Percentiles rank a stretch among this genome's conserved stretches.
These are phyloP conservation scores for Hydrozoanthus gracilis DNA, from an alignment of 92 coral and sea anemone species.

Conservation along the genomic window DNA sequence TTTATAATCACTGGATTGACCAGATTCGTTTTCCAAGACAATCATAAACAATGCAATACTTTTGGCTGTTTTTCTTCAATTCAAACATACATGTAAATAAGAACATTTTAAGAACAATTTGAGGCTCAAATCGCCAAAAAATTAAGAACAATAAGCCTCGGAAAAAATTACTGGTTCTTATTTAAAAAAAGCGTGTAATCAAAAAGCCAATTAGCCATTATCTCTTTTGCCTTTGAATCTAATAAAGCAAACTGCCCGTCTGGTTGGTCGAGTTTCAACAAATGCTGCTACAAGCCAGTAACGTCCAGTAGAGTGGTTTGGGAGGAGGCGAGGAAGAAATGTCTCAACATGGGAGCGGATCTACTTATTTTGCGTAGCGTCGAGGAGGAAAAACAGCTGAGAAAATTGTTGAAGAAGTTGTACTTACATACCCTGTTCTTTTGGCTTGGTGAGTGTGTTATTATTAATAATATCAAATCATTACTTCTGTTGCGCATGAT, in stretches of 20 bases:
- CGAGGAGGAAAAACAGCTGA: constrained; percentile 71
- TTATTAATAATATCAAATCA: not conserved
- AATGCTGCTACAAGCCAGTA: constrained; percentile 76
- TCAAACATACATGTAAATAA: too few relatives aligned
- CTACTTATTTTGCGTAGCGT: constrained; percentile 68
- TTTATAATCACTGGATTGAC: too few relatives aligned
- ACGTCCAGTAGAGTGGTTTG: constrained; percentile 42
- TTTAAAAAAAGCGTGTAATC: not conserved
- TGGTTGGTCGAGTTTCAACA: constrained; percentile 71
- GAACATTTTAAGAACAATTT: too few relatives aligned
- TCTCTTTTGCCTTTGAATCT: not conserved
- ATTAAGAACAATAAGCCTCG: too few relatives aligned
- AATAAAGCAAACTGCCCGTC: constrained; percentile 76
- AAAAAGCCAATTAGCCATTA: not conserved
- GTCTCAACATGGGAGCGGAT: constrained; percentile 77
- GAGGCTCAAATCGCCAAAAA: too few relatives aligned
- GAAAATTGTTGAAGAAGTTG: constrained; percentile 58
- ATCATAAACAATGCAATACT: too few relatives aligned
- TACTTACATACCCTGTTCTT: constrained; percentile 64
- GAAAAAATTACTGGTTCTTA: too few relatives aligned
- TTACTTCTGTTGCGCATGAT: not conserved
- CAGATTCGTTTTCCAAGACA: too few relatives aligned
- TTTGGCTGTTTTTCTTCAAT: too few relatives aligned
- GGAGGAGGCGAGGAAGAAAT: constrained; percentile 69
- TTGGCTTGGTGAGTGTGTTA: constrained; percentile 83